Evolutionary conservation across 2,113 vertebrate genomes (phyloP), one percentile per base, ranked within the genome.

Genomic region (Burhinus bistriatus): DNA sequence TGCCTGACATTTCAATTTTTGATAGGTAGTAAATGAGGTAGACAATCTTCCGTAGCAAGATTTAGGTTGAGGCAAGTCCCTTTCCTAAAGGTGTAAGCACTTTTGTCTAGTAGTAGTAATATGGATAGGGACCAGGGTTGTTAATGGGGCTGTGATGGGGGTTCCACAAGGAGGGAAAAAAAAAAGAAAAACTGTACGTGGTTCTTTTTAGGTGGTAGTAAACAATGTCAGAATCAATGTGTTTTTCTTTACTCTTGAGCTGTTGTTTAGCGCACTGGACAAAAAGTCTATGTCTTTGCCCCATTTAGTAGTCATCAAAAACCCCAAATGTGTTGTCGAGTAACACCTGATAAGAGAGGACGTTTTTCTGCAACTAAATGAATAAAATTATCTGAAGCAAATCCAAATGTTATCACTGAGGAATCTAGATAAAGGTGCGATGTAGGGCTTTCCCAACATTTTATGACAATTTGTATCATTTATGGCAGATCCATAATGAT

Each of bases 381-480:
- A 96, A 94, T 92, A 36, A 9, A 95, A 93, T 92, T 83, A 90
- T 87, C 44, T 88, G 83, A 97, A 96, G 77, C 62, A 91, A 96
- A 75, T 34, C 34, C 73, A 87, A 51, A 84, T 82, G 51, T 95
- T 69, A 80, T 94, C 73, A 85, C 79, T 96, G 70, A 97, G 87
- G 92, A 78, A 95, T 83, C 66, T 69, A 93, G 75, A 95, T 82
- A 94, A 97, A 97, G 38, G 83, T 85, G 64, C 83, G 79, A 93
- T 87, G 76, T 85, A 97, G 77, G 85, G 78, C 96, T 97, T 97
- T 94, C 75, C 87, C 85, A 91, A 79, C 6, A 14, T 95, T 97
- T 97, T 95, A 95, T 93, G 86, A 78, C 77, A 97, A 96, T 97
- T 98, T 97, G 62, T 81, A 90, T 94, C 57, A 94, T 96, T 98